phyloP scores from a whole-genome alignment of 2,797 vertebrate species.

The Danio albolineatus region DNA sequence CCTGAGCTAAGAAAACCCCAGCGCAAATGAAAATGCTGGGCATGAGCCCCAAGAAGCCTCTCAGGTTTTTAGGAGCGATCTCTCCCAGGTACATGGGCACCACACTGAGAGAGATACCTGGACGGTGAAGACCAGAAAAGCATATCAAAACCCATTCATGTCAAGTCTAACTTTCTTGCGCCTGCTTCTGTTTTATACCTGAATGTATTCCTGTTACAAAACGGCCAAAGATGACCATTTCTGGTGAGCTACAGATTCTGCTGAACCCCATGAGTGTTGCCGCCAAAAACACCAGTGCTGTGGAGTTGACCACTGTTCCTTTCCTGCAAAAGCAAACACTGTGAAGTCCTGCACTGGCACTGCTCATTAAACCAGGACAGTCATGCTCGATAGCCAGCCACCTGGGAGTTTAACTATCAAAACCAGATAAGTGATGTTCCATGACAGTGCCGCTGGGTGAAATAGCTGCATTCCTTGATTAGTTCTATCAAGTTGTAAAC shows the following conservation, averaged over 20 bases:
- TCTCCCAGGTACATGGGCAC: constrained; percentile 94
- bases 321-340: constrained; percentile 76
- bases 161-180: neutral
- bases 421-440: constrained; percentile 64
- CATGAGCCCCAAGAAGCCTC: constrained; percentile 88
- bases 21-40: constrained; percentile 90
- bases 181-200: constrained; percentile 72
- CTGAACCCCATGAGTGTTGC: constrained; percentile 87
- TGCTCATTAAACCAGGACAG: constrained; percentile 61
- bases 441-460: constrained; percentile 59
- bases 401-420: constrained; percentile 67
- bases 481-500: constrained; percentile 66
- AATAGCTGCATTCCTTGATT: constrained; percentile 65
- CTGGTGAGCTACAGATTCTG: constrained; percentile 82
- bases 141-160: constrained; percentile 1
- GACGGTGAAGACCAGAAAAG: constrained; percentile 4
- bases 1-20: constrained; percentile 87
- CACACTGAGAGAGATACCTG: constrained; percentile 89
- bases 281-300: constrained; percentile 84
- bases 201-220: constrained; percentile 89
- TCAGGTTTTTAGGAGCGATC: constrained; percentile 88
- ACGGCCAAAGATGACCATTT: constrained; percentile 90
- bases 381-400: constrained; percentile 62
- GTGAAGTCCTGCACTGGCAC: constrained; percentile 52
- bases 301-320: constrained; percentile 82